Evolutionary conservation across 1,140 invertebrate species (phyloP).

Genomic region (Oedothorax gibbosus): DNA sequence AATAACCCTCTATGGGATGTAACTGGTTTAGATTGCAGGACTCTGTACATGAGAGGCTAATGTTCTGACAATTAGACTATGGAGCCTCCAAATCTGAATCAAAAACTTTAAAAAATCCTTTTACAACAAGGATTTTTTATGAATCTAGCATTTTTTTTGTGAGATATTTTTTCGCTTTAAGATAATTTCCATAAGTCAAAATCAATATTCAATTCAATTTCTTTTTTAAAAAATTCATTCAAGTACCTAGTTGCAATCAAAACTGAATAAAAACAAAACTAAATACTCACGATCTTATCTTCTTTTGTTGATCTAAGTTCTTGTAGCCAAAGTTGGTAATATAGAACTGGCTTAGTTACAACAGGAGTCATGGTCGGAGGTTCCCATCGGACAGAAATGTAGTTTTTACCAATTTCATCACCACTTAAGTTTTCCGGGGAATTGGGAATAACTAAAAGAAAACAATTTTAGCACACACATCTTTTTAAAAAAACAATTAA

Average conservation of each 20-base stretch:
- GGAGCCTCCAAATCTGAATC: no score
- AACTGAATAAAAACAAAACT: not conserved
- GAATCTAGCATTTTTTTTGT: not conserved
- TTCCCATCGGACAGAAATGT: constrained; percentile 12
- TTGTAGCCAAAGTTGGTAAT: constrained; percentile 44
- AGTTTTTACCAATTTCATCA: not conserved
- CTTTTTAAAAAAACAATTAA: not conserved
- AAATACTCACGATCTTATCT: constrained; percentile 21
- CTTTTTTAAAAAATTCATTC: not conserved
- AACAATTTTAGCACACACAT: not conserved
- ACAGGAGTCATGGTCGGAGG: constrained; percentile 17
- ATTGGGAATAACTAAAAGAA: constrained; percentile 42
- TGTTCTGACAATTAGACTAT: no score
- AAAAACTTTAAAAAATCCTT: not conserved
- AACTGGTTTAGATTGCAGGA: no score
- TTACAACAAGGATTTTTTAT: not conserved
- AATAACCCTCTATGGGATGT: no score
- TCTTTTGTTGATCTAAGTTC: constrained; percentile 5
- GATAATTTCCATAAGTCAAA: not conserved
- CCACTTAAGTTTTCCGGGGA: constrained; percentile 15
- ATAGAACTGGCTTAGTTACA: not conserved
- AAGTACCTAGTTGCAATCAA: not conserved
- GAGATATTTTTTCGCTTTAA: not conserved
- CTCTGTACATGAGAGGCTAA: no score
- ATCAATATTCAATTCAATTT: not conserved